Conservation (phyloP, 1,140 invertebrate genomes). For the Hyles vespertilio region DNA sequence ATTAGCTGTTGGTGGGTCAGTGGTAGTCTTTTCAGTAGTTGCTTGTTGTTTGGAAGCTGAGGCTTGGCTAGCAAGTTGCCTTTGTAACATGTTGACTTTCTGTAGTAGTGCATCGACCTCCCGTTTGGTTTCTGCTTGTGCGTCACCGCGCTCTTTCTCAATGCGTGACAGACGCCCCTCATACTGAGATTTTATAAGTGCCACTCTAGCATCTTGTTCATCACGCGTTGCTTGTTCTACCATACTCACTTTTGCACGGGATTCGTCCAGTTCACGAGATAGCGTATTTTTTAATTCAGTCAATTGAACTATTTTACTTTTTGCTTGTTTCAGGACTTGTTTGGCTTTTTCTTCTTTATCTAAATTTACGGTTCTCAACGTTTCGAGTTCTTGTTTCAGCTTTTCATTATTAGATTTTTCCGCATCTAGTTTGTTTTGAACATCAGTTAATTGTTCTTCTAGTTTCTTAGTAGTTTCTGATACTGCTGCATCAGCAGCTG, state of each 20-base stretch:
- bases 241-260: conserved; percentile 76
- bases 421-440: conserved; percentile 77
- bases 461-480: conserved; percentile 64
- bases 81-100: conserved; percentile 84
- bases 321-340: conserved; percentile 82
- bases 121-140: conserved; percentile 78
- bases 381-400: conserved; percentile 83
- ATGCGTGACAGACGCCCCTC: conserved; percentile 82
- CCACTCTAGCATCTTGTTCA: conserved; percentile 78
- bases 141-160: conserved; percentile 86
- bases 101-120: conserved; percentile 86
- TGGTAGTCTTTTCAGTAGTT: conserved; percentile 80
- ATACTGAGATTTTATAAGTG: conserved; percentile 82
- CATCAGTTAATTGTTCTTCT: conserved; percentile 77
- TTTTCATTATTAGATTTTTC: conserved; percentile 80
- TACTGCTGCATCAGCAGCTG: conserved; percentile 51
- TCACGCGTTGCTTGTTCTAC: conserved; percentile 69
- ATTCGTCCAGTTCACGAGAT: conserved; percentile 78
- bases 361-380: conserved; percentile 78
- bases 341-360: conserved; percentile 86
- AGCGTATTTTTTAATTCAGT: conserved; percentile 80
- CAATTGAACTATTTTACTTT: conserved; percentile 82
- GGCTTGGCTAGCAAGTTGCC: conserved; percentile 84
- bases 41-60: conserved; percentile 80
- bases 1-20: conserved; percentile 92